Base-by-base conservation (phyloP, 2,888 invertebrate genomes). In the Cheilosia grossa region DNA sequence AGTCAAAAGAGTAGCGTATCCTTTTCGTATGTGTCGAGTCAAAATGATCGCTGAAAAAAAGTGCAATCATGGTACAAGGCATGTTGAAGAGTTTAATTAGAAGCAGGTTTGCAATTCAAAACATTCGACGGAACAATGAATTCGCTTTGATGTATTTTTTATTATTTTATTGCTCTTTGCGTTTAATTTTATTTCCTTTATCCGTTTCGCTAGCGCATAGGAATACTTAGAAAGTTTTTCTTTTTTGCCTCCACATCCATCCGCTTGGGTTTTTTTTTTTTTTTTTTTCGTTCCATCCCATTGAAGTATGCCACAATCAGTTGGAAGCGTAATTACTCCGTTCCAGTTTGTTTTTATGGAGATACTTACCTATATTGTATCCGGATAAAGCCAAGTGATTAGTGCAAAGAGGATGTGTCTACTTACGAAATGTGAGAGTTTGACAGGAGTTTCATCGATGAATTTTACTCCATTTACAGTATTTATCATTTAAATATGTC, bases 51-150 rank as follows among this genome's bases (percentile, higher is more conserved):
- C 59, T 64, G 58, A 63, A 24, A 19, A 9, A 2, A 30, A 33
- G 40, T n/a, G 56, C 27, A 30, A 37, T 27, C 17, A 15, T 3
- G n/a, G n/a, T n/a, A n/a, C n/a, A n/a, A n/a, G 30, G 54, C 54
- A 73, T 73, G 73, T 64, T 63, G 30, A 40, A 24, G 54, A 54
- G 61, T 69, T 77, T 63, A 77, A 77, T 77, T 77, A 69, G 54
- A 69, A 69, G 61, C 61, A 37, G 47, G 40, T 53, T 77, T 17
- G 61, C 37, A 17, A 61, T 69, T 66, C 66, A 51, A 69, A 54
- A 53, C 61, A 69, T 59, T 69, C 61, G 53, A 37, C 42, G 17
- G 21, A 73, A 59, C 17, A 70, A 49, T 21, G 49, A 30, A 44
- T 59, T 27, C 49, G 17, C 70, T 70, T 70, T 70, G 70, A 58